Percentiles rank a stretch among this genome's conserved stretches.
Conservation (phyloP, 1,140 invertebrate species). For the Ericerus pela region DNA sequence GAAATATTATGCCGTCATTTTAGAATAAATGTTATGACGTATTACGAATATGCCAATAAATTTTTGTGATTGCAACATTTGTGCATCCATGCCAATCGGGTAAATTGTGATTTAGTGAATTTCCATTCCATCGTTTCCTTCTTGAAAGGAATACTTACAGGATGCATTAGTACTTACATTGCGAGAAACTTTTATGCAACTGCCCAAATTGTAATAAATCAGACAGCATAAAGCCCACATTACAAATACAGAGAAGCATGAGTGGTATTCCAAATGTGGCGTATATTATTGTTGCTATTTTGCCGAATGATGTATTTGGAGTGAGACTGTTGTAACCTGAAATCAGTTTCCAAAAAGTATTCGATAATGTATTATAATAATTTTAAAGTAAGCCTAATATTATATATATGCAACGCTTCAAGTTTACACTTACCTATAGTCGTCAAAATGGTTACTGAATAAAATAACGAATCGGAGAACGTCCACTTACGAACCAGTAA, state of each 20-base stretch:
- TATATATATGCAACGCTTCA: background rate
- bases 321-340: slow-evolving; percentile 63
- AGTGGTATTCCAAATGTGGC: slow-evolving; percentile 69
- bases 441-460: slow-evolving; percentile 67
- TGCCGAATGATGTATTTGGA: slow-evolving; percentile 58
- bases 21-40: too few species aligned
- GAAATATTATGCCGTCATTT: too few species aligned
- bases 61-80: too few species aligned
- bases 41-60: too few species aligned
- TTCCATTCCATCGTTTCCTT: too few species aligned
- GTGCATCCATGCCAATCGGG: too few species aligned
- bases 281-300: slow-evolving; percentile 73
- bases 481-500: slow-evolving; percentile 39
- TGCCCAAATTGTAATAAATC: slow-evolving; percentile 45
- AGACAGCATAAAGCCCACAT: slow-evolving; percentile 65
- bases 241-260: slow-evolving; percentile 72
- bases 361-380: background rate
- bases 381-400: background rate
- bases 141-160: too few species aligned
- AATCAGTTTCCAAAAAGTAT: slow-evolving; percentile 22
- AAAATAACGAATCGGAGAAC: slow-evolving; percentile 60
- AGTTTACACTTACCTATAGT: slow-evolving; percentile 50
- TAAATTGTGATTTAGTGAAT: background rate
- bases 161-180: too few species aligned
- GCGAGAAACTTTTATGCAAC: background rate